Evolutionary conservation across 37 sponge, comb jelly and placozoan species (phyloP).

Genomic region (Beroe ovata): DNA sequence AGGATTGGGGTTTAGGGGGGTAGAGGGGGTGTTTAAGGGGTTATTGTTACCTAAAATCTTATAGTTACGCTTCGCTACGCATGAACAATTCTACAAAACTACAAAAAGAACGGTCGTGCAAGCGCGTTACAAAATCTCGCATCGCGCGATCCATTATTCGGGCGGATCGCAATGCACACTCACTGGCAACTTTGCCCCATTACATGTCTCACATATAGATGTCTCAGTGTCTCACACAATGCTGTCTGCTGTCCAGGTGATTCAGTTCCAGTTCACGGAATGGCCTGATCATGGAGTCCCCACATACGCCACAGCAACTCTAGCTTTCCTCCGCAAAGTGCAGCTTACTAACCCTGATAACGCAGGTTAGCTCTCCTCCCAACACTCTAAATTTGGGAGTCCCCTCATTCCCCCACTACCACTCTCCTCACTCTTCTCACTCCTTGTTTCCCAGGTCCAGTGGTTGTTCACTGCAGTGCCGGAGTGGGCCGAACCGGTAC

Average conservation of each 20-base stretch:
- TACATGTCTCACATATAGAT: too few relatives aligned
- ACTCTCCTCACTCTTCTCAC: neutral
- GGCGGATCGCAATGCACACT: too few relatives aligned
- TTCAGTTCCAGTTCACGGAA: slow-evolving; percentile 93
- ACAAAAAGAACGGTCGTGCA: too few relatives aligned
- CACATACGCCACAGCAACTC: slow-evolving; percentile 83
- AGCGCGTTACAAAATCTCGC: too few relatives aligned
- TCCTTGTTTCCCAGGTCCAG: slow-evolving; percentile 22
- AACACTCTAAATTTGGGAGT: neutral
- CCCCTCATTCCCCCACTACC: neutral
- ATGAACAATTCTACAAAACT: too few relatives aligned
- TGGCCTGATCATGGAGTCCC: slow-evolving; percentile 99
- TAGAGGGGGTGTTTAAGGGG: too few relatives aligned
- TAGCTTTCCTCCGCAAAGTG: slow-evolving; percentile 76
- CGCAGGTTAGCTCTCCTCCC: slow-evolving; percentile 3
- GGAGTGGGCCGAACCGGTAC: slow-evolving; percentile 94
- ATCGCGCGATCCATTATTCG: too few relatives aligned
- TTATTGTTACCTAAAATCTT: too few relatives aligned
- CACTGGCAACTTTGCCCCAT: too few relatives aligned
- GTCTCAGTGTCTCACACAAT: too few relatives aligned
- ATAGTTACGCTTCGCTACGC: too few relatives aligned
- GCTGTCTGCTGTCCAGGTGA: slow-evolving; percentile 68
- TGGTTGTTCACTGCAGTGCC: slow-evolving; percentile 68
- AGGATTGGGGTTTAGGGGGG: too few relatives aligned
- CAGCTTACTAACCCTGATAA: slow-evolving; percentile 58